A percentile compares a stretch with the other conserved stretches of the same genome.
Evolutionary conservation across 2,888 invertebrate genomes (phyloP).

Genomic region (Periphyllus acericola): DNA sequence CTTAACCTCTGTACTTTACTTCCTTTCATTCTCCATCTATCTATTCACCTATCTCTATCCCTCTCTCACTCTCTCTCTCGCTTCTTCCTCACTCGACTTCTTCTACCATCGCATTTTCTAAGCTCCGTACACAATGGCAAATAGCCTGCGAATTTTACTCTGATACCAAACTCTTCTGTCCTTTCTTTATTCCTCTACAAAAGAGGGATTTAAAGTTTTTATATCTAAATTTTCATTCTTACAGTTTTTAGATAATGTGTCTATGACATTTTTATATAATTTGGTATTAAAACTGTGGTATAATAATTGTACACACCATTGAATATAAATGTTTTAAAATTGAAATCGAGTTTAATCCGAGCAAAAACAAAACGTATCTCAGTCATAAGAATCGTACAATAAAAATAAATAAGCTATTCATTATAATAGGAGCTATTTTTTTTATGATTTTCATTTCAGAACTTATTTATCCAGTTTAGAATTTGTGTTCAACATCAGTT

Average conservation of each 20-base stretch:
- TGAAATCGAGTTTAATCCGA: no score
- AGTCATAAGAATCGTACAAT: no score
- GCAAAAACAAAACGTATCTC: no score
- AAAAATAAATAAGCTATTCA: no score
- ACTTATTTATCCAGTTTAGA: no score
- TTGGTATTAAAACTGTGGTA: no score
- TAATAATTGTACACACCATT: no score
- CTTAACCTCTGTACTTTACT: background rate
- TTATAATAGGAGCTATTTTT: no score
- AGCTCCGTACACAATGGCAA: constrained; percentile 5
- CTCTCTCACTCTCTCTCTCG: background rate
- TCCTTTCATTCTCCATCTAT: background rate
- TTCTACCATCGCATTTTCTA: background rate
- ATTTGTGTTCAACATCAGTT: no score
- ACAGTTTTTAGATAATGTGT: background rate
- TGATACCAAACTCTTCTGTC: background rate
- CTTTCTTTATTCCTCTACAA: background rate
- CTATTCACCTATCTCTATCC: background rate
- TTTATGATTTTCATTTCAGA: no score
- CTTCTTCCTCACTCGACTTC: background rate
- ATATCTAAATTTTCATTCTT: background rate
- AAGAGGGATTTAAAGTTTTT: background rate
- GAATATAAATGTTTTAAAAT: no score
- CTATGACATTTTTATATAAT: no score
- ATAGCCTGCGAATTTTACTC: constrained; percentile 11